Evolutionary conservation across 30 jellyfish, hydroid and myxozoan genomes (phyloP).

Genomic region (Aurelia coerulea): DNA sequence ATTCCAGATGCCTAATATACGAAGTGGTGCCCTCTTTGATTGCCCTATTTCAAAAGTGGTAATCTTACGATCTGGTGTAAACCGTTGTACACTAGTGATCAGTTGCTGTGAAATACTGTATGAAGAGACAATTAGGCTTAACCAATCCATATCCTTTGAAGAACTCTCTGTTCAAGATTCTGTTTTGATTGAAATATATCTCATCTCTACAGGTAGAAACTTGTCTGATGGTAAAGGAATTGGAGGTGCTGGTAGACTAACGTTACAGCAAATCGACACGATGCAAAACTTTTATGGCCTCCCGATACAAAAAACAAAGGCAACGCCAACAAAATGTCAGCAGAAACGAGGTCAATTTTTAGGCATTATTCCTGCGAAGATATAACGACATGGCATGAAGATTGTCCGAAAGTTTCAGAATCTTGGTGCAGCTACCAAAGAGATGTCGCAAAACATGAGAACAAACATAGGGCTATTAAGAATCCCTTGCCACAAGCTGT

Average conservation of each 20-base stretch:
- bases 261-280: constrained; percentile 1
- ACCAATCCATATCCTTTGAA: too few species aligned
- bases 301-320: neutral
- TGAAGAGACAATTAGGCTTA: too few species aligned
- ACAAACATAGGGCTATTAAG: too few species aligned
- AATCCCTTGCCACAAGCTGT: neutral
- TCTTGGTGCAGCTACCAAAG: constrained; percentile 22
- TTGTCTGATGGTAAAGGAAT: constrained; percentile 38
- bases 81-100: too few species aligned
- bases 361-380: constrained; percentile 14
- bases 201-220: constrained; percentile 23
- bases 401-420: constrained; percentile 16
- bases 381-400: neutral
- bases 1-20: too few species aligned
- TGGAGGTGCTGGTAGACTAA: constrained; percentile 16
- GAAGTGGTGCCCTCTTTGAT: too few species aligned
- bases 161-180: too few species aligned
- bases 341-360: constrained; percentile 7
- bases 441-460: neutral
- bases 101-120: too few species aligned
- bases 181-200: too few species aligned
- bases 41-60: too few species aligned
- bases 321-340: constrained; percentile 26
- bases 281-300: neutral
- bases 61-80: too few species aligned